Evolutionary conservation across 2,888 invertebrate genomes (phyloP).

Genomic region (Mactromeris polynyma): DNA sequence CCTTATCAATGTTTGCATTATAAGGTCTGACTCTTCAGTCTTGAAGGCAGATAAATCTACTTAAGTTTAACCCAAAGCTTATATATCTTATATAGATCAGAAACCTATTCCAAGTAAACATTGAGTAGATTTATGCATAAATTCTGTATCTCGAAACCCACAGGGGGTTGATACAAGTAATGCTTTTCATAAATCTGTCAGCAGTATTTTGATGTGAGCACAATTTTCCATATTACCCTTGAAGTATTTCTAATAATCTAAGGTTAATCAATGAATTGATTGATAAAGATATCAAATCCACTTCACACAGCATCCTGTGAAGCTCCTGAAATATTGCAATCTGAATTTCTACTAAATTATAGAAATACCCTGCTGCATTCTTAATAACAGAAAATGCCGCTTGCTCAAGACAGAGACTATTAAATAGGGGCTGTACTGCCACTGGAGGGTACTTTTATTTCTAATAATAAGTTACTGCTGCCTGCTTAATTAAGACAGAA

Average conservation of each 20-base stretch:
- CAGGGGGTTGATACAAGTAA: neutral
- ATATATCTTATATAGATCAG: neutral
- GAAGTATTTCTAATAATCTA: neutral
- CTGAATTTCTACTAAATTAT: neutral
- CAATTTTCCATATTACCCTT: neutral
- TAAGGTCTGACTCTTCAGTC: neutral
- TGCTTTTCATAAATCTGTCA: slow-evolving; percentile 8
- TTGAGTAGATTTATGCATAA: neutral
- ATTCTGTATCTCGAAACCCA: neutral
- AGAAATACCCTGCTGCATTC: neutral
- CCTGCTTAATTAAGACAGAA: no score
- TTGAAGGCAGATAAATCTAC: neutral
- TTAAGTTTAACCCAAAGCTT: neutral
- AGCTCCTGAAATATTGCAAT: neutral
- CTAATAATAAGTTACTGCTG: no score
- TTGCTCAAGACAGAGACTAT: no score
- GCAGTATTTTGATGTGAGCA: neutral
- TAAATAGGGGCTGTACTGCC: no score
- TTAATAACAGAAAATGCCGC: no score
- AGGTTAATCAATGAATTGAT: slow-evolving; percentile 9
- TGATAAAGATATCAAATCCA: neutral
- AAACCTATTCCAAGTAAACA: neutral
- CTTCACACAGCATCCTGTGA: neutral
- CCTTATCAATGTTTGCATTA: no score
- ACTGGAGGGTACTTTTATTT: no score